These are phyloP conservation scores for Staurois parvus DNA, from an alignment of 2,797 vertebrate genomes.

Conservation along the genomic window DNA sequence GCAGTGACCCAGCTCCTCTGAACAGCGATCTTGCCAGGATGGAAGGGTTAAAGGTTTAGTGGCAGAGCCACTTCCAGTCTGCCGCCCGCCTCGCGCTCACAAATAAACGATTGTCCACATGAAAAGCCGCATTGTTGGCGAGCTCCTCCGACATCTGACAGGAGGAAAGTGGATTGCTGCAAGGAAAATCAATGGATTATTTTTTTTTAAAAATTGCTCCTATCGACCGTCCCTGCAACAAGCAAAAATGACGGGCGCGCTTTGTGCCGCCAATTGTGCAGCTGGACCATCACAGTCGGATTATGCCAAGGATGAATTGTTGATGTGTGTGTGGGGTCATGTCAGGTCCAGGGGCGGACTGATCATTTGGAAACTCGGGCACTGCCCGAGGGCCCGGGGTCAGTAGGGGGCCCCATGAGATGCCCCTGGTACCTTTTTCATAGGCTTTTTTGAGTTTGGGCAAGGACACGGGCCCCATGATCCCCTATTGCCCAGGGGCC, in stretches of 20 bases:
- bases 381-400: too few species aligned
- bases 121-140: conserved; percentile 48
- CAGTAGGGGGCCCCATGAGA: too few species aligned
- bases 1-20: neutral
- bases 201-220: neutral
- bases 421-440: too few species aligned
- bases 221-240: neutral
- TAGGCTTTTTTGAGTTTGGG: too few species aligned
- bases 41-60: conserved; percentile 54
- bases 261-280: conserved; percentile 4
- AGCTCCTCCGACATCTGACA: conserved; percentile 34
- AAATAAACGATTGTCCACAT: conserved; percentile 51
- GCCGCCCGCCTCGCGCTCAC: conserved; percentile 6
- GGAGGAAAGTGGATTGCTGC: conserved; percentile 18
- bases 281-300: too few species aligned
- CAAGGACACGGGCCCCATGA: too few species aligned
- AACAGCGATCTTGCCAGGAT: neutral
- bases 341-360: too few species aligned
- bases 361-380: too few species aligned
- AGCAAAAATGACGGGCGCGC: neutral
- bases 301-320: too few species aligned
- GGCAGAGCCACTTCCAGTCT: conserved; percentile 30
- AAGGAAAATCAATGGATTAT: conserved; percentile 30
- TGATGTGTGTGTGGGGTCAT: too few species aligned
- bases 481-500: too few species aligned